Base-by-base conservation (phyloP, 2,888 invertebrate genomes). In the Dynastes maya region DNA sequence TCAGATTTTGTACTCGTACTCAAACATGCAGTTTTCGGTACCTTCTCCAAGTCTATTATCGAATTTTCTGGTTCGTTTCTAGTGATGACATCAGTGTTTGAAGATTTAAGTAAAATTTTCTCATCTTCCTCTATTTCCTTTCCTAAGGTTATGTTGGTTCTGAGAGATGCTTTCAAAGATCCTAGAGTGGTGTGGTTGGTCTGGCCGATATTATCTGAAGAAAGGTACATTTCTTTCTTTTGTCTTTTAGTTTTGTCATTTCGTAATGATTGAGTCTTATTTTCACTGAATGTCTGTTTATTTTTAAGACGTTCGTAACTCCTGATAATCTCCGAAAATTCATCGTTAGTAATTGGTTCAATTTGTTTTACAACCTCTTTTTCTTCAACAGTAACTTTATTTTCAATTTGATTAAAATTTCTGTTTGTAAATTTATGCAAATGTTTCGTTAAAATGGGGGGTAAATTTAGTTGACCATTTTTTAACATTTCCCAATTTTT, bases 401-500 rank as follows among this genome's bases (percentile, higher is more conserved):
- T 86, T 79, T 87, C 83, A 61, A 87, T 83, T 80, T 84, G 87
- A 61, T 61, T 29, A 27, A 45, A 61, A 8, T 88, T 87, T 84
- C 95, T 90, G 2, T 91, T 85, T 0, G 92, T 91, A 84, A 95
- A 96, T 85, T 94, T 94, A 0, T 90, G 85, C 64, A 95, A 90
- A 87, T 95, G 95, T 81, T 91, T 85, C 64, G 86, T 85, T 29
- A 95, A 81, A 0, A 90, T 86, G 27, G 89, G 71, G 13, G 87
- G 87, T 74, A 89, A 81, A 70, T 90, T 86, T 13, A 94, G 82
- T 80, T 91, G 87, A 6, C 92, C 92, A 45, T 90, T 88, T 81
- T 91, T 91, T 8, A 94, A 90, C 80, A 91, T 88, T 76, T 90
- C 89, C 96, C 96, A 96, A 87, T 96, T 95, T 81, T 91, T 89